Percentiles rank a stretch among this genome's conserved stretches.
Conservation (phyloP, 2,797 vertebrate genomes). For the Eulemur albifrons region DNA sequence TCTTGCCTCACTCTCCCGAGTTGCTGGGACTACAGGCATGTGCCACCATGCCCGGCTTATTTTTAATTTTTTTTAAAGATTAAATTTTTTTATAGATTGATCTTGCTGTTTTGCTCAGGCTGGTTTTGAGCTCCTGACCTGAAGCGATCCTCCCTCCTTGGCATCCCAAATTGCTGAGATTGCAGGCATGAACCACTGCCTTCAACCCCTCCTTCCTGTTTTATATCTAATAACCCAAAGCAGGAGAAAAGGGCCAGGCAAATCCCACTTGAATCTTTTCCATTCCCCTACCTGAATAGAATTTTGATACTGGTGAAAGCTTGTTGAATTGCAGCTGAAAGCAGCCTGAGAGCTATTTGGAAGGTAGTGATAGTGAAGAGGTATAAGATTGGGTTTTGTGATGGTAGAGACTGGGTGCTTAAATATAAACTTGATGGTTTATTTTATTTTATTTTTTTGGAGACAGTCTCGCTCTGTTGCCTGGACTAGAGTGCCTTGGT, state of each 20-base stretch:
- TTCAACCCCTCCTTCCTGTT: not conserved
- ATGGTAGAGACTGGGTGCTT: not conserved
- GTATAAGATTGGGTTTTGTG: not conserved
- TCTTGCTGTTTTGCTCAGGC: not conserved
- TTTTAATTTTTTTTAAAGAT: not conserved
- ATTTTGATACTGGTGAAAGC: not conserved
- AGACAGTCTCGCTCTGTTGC: too few relatives aligned
- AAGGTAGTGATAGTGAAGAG: not conserved
- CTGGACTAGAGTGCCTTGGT: too few relatives aligned
- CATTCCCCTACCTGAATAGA: not conserved
- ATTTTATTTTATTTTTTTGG: not conserved
- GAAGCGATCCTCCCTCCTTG: not conserved
- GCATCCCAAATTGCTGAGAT: not conserved
- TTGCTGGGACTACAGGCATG: not conserved
- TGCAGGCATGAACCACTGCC: not conserved
- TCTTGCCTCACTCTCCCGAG: not conserved
- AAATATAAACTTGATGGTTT: not conserved
- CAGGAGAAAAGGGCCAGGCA: not conserved
- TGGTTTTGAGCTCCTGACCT: not conserved
- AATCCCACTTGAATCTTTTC: not conserved
- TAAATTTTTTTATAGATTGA: not conserved
- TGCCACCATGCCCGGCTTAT: not conserved
- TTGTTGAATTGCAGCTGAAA: not conserved
- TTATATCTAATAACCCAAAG: slow-evolving; percentile 26
- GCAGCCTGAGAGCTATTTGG: not conserved